phyloP scores from a whole-genome alignment of 1,140 invertebrate species.

The Pseudomyrmex gracilis region DNA sequence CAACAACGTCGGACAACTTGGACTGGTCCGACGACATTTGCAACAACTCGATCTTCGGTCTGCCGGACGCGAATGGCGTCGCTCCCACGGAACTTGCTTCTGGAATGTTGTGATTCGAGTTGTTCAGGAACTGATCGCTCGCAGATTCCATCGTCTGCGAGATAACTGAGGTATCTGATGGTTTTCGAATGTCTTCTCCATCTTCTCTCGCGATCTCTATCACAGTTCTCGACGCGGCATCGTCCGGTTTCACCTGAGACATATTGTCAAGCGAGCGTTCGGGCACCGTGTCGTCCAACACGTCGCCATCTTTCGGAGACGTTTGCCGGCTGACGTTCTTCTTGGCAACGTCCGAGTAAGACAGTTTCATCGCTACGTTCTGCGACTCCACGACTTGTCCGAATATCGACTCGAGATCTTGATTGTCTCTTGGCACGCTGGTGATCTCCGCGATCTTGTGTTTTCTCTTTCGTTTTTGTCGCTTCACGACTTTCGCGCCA shows the following conservation, averaged over 20 bases:
- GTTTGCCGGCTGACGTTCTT: slow-evolving; percentile 55
- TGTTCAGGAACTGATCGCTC: slow-evolving; percentile 20
- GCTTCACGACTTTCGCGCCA: slow-evolving; percentile 10
- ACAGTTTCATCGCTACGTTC: slow-evolving; percentile 61
- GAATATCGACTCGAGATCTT: slow-evolving; percentile 61
- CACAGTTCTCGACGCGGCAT: background rate
- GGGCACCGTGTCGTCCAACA: slow-evolving; percentile 10
- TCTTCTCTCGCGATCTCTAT: no score
- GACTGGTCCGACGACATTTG: background rate
- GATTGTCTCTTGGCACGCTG: background rate
- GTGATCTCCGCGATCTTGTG: slow-evolving; percentile 67
- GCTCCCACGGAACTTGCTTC: slow-evolving; percentile 28
- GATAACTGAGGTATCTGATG: slow-evolving; percentile 1
- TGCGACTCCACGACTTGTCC: slow-evolving; percentile 60
- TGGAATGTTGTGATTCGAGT: slow-evolving; percentile 26
- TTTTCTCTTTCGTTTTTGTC: slow-evolving; percentile 66
- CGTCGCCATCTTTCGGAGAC: slow-evolving; percentile 4
- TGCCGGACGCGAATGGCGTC: slow-evolving; percentile 8
- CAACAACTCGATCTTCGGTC: background rate
- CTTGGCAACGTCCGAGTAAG: slow-evolving; percentile 74
- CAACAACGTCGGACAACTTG: background rate
- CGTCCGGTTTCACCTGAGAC: slow-evolving; percentile 22
- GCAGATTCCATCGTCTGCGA: slow-evolving; percentile 21
- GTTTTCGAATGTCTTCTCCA: background rate
- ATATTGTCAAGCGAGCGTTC: slow-evolving; percentile 8